Base-by-base conservation (phyloP, 2,113 vertebrate species). In the Delphinus delphis region DNA sequence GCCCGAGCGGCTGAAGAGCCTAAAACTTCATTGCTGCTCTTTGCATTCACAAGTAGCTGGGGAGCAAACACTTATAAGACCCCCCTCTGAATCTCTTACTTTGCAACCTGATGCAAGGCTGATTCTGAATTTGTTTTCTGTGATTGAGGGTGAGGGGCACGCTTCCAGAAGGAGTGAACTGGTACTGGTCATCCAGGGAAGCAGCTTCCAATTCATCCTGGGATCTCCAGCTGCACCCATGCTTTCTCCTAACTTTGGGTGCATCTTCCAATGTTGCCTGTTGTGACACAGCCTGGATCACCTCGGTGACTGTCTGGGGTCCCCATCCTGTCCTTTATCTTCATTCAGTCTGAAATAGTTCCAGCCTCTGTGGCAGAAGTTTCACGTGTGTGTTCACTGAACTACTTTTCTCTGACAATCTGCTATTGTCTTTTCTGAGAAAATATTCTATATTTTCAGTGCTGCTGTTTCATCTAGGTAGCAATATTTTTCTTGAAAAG, bases 401-500 rank as follows among this genome's bases (percentile, higher is more conserved):
- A 21, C 28, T 8, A 20, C 33, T 8, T 8, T 25, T 13, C 65
- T 36, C 82, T 13, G 17, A 55, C 15, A 3, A 8, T 23, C 55
- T 28, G 15, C 67, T 88, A 10, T 47, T 47, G 44, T 55, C 41
- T 96, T 97, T 93, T 92, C 33, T 3, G 23, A 93, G 89, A 95
- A 73, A 93, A 65, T 60, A 84, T 55, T 36, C 28, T 53, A 0
- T 44, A 63, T 80, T 96, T 97, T 63, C 90, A 88, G 20, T 73
- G 50, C 82, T 73, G 58, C 41, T 71, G 84, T 95, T 83, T 93
- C 85, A 92, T 84, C 55, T 92, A 82, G 65, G 65, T 63, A 79
- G 92, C 94, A 95, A 79, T 84, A 85, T 96, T 96, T 93, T 84
- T 96, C 96, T 94, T 96, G 88, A 93, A 89, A 90, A 95, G 96